A percentile compares a stretch with the other conserved stretches of the same genome.
Conservation (phyloP, 2,888 invertebrate species). For the Amiota mariae region DNA sequence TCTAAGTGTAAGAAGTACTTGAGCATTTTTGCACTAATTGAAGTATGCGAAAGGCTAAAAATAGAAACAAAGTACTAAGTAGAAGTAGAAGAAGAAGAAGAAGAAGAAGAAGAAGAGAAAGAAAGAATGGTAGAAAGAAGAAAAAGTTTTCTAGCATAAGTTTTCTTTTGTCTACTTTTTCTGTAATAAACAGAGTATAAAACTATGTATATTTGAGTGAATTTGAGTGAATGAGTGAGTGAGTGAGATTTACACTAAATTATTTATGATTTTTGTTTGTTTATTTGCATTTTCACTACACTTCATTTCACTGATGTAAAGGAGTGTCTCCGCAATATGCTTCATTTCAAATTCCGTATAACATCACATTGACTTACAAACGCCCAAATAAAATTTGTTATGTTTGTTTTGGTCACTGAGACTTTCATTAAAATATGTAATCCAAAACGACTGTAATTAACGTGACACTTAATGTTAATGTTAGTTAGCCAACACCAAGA, state of each 20-base stretch:
- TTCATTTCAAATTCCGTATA: background rate
- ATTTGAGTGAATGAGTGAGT: constrained; percentile 39
- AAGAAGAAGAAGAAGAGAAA: background rate
- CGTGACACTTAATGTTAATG: constrained; percentile 23
- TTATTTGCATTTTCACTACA: background rate
- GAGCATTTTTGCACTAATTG: constrained; percentile 40
- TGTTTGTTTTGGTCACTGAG: constrained; percentile 27
- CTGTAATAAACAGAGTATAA: too few species aligned
- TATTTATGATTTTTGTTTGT: background rate
- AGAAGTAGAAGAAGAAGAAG: background rate
- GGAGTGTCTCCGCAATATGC: background rate
- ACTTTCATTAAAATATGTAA: constrained; percentile 26
- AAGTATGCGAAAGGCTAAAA: constrained; percentile 26
- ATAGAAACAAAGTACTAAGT: background rate
- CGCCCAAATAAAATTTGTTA: too few species aligned
- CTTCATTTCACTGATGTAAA: background rate
- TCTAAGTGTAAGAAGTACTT: constrained; percentile 48
- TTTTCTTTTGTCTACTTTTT: constrained; percentile 40
- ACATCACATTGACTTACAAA: constrained; percentile 4
- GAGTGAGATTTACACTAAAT: constrained; percentile 34
- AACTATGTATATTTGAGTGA: too few species aligned
- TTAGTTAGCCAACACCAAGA: background rate
- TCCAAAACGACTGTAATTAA: constrained; percentile 45
- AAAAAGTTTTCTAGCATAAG: background rate
- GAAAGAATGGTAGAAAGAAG: too few species aligned